Base-by-base conservation (phyloP, 2,888 invertebrate species). In the Aphidoletes aphidimyza region DNA sequence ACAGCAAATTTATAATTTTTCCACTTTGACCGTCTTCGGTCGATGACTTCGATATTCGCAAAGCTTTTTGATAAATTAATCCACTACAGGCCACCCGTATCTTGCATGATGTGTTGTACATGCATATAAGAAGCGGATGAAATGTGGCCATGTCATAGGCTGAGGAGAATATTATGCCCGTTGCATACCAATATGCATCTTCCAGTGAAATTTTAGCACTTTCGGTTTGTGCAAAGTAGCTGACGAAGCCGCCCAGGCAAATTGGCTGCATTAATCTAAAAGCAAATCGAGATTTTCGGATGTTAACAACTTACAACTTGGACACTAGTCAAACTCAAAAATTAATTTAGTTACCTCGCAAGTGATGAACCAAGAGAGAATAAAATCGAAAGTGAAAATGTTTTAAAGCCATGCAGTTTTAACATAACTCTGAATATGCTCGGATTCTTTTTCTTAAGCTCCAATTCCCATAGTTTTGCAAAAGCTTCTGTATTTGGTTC, bases 1-100 rank as follows among this genome's bases (percentile, higher is more conserved):
- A 97, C 85, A 99, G 91, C n/a, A 98, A 92, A 89, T 98, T 98
- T 42, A 98, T 97, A 86, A 93, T 92, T 86, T 92, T 92, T 0
- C 91, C 98, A 87, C 93, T 95, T 89, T 91, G 95, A 0, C 97
- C 97, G 89, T 96, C 94, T 6, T 95, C 95, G 84, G 97, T 90
- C 0, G 97, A 96, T 8, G 94, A 94, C 89, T 95, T 95, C 85
- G 95, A 96, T 49, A 97, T 90, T 86, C 92, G 91, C 54, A 93
- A 89, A 14, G 92, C 92, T 36, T 84, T 84, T 37, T 36, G 54
- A 84, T 84, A 84, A 30, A 84, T 11, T 22, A 84, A 37, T 30
- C 94, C 93, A 84, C 94, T 94, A 84, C 93, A 92, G 0, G 94
- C 94, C 0, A 95, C 91, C 0, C 95, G 91, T 86, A 94, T 90